Conservation (phyloP, 2,888 invertebrate genomes). For the Doris montereyensis region DNA sequence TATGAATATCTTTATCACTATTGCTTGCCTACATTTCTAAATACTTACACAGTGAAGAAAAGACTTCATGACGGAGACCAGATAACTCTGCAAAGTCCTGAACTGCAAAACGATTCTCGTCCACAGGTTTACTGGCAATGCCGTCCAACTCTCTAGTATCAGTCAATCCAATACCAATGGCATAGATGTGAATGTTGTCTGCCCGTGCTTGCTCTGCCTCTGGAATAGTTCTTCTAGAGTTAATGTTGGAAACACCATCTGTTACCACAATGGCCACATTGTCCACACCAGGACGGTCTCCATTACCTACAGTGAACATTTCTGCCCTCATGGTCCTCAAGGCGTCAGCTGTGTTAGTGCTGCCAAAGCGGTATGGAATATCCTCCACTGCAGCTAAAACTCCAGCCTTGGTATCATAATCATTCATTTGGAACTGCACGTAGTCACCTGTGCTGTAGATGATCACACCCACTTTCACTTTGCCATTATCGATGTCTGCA, state of each 20-base stretch:
- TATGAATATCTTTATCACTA: too few relatives aligned
- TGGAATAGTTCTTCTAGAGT: conserved; percentile 58
- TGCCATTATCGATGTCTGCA: conserved; percentile 58
- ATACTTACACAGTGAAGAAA: conserved; percentile 44
- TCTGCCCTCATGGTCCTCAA: conserved; percentile 55
- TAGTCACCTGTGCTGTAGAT: conserved; percentile 60
- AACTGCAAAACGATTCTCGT: conserved; percentile 49
- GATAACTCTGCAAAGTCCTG: conserved; percentile 50
- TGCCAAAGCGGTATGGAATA: conserved; percentile 60
- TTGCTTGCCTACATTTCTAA: background rate
- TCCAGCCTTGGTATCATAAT: conserved; percentile 50
- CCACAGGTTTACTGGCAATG: conserved; percentile 53
- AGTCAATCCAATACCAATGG: conserved; percentile 58
- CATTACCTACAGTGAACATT: conserved; percentile 58
- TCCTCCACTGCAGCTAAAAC: conserved; percentile 55
- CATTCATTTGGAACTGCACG: conserved; percentile 60
- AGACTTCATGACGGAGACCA: conserved; percentile 54
- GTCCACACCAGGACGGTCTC: conserved; percentile 59
- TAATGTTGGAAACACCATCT: conserved; percentile 68
- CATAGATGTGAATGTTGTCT: conserved; percentile 54
- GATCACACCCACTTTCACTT: conserved; percentile 61
- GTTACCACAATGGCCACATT: conserved; percentile 65
- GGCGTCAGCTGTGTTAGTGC: conserved; percentile 67
- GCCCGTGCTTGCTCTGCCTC: conserved; percentile 56
- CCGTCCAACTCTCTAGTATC: conserved; percentile 51